These are phyloP conservation scores for Pachycephala philippinensis DNA, from an alignment of 2,113 vertebrate genomes.

Conservation along the genomic window DNA sequence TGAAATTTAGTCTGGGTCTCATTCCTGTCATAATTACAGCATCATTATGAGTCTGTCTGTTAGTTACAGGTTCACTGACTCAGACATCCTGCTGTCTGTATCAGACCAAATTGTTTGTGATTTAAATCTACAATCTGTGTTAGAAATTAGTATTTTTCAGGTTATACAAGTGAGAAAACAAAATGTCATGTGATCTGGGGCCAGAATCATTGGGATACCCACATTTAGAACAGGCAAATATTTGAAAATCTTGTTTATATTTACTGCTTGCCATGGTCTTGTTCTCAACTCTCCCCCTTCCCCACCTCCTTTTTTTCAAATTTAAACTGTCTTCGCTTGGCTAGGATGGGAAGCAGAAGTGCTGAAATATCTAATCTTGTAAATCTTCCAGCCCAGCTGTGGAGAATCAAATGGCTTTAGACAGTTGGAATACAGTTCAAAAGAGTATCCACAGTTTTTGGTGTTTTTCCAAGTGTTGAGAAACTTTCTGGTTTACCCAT, in stretches of 20 bases:
- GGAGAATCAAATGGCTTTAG: slow-evolving; percentile 37
- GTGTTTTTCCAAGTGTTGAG: slow-evolving; percentile 12
- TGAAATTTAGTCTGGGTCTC: neutral
- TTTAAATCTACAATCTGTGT: neutral
- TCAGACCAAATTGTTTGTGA: neutral
- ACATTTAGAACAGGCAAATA: neutral
- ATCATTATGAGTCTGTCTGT: neutral
- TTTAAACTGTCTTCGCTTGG: neutral
- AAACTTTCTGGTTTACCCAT: slow-evolving; percentile 3
- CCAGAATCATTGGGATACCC: neutral
- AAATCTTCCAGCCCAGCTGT: slow-evolving; percentile 48
- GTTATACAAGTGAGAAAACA: neutral
- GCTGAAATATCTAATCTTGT: slow-evolving; percentile 26
- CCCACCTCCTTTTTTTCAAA: neutral
- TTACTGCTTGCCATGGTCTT: neutral
- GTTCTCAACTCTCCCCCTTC: fast-evolving
- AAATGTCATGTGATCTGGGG: neutral
- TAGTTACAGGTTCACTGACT: neutral
- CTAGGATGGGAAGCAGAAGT: slow-evolving; percentile 20
- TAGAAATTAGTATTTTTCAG: neutral
- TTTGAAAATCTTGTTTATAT: neutral
- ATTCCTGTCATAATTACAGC: neutral
- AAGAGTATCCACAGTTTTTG: slow-evolving; percentile 24
- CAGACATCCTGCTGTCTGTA: neutral
- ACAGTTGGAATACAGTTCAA: slow-evolving; percentile 25